Conservation (phyloP, 2,113 vertebrate genomes). For the Actenoides hombroni region DNA sequence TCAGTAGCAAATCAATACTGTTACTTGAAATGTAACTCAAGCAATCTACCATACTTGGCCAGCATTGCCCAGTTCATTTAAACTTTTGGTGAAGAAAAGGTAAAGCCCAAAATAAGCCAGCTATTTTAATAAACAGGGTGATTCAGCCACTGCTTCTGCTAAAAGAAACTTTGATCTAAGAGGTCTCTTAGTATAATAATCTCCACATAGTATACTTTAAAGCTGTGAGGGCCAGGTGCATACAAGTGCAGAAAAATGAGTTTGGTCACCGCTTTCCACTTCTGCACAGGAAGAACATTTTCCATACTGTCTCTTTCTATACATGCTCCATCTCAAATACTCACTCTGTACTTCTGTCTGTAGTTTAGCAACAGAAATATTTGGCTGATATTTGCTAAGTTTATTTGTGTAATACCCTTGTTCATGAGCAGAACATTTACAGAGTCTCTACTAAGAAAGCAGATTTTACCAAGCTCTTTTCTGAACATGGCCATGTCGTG, state of each 20-base stretch:
- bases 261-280: not conserved
- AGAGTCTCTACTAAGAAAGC: not conserved
- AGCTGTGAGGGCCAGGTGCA: not conserved
- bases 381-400: not conserved
- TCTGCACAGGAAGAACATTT: not conserved
- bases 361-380: constrained; percentile 4
- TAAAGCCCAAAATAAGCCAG: not conserved
- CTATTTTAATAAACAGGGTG: not conserved
- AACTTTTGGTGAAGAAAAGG: not conserved
- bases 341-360: not conserved
- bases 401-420: not conserved
- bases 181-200: not conserved
- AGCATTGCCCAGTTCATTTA: not conserved
- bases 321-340: not conserved
- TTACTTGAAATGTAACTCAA: not conserved
- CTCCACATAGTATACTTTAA: not conserved
- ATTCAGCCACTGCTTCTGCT: not conserved
- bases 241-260: fast-evolving
- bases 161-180: not conserved
- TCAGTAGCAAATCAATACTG: constrained; percentile 18
- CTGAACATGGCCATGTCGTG: not conserved
- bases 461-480: not conserved
- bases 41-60: not conserved
- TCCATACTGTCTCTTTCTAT: not conserved
- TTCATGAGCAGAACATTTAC: not conserved